Evolutionary conservation across 2,113 vertebrate species (phyloP).

Genomic region (Pygathrix nemaeus): DNA sequence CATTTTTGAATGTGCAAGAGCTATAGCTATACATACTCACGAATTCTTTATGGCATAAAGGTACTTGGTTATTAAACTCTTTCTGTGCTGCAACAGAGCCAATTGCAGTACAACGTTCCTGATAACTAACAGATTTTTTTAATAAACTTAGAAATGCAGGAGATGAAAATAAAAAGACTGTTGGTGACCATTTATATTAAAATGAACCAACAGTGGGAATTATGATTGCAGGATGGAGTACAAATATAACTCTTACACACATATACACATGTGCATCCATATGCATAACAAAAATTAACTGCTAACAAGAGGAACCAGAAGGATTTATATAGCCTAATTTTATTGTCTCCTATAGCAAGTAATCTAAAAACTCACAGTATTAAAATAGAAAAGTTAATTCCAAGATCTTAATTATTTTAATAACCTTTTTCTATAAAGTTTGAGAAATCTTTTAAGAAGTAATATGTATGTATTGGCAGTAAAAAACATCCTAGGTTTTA

Average conservation of each 20-base stretch:
- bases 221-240: not conserved
- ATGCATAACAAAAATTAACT: not conserved
- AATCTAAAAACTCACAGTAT: not conserved
- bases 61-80: not conserved
- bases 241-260: not conserved
- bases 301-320: not conserved
- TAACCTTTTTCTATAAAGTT: not conserved
- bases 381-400: not conserved
- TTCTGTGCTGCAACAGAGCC: too few species aligned
- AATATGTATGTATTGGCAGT: not conserved
- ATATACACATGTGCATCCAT: not conserved
- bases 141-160: slow-evolving; percentile 21
- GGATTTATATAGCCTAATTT: not conserved
- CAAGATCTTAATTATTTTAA: not conserved
- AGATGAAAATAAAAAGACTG: not conserved
- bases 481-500: not conserved
- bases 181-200: not conserved
- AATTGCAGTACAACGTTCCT: not conserved
- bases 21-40: not conserved
- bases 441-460: not conserved
- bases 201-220: not conserved
- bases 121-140: not conserved
- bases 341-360: not conserved
- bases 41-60: not conserved
- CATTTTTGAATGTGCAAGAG: not conserved